A percentile compares a stretch with the other conserved stretches of the same genome.
Conservation (phyloP, 1,140 invertebrate species). For the Pomacea maculata region DNA sequence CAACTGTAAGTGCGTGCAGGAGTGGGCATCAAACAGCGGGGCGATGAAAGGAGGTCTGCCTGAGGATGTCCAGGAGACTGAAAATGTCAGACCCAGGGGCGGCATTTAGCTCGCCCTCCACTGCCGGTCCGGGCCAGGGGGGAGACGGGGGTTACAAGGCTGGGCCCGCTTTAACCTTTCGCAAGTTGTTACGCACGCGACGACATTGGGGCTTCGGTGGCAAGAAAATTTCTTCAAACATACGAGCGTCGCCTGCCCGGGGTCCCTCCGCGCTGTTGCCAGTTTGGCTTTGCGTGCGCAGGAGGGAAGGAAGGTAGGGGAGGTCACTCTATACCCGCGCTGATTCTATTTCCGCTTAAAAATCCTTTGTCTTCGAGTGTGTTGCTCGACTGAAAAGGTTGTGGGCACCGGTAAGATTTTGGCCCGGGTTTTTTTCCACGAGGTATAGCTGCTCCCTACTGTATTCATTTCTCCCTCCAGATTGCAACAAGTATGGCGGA, state of each 20-base stretch:
- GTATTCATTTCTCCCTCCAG: too few relatives aligned
- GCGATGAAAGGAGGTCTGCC: neutral
- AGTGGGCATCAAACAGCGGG: neutral
- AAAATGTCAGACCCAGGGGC: conserved; percentile 6
- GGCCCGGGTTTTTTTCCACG: too few relatives aligned
- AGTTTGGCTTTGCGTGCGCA: too few relatives aligned
- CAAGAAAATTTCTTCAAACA: conserved; percentile 5
- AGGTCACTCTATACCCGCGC: too few relatives aligned
- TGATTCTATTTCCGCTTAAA: too few relatives aligned
- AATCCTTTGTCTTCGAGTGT: too few relatives aligned
- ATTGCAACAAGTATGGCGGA: too few relatives aligned
- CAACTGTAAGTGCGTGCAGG: neutral
- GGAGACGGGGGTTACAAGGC: neutral
- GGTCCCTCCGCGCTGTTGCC: too few relatives aligned
- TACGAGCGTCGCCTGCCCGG: conserved; percentile 2
- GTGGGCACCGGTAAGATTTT: too few relatives aligned
- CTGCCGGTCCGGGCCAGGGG: neutral
- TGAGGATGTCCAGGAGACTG: conserved; percentile 6
- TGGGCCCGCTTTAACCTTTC: neutral
- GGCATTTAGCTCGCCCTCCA: neutral
- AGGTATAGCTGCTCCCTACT: too few relatives aligned
- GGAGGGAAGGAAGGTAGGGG: too few relatives aligned
- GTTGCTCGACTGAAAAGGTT: too few relatives aligned
- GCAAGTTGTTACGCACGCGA: conserved; percentile 15
- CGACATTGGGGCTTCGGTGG: conserved; percentile 17